These are phyloP conservation scores for Magallana angulata DNA, from an alignment of 1,140 invertebrate genomes.

Conservation along the genomic window DNA sequence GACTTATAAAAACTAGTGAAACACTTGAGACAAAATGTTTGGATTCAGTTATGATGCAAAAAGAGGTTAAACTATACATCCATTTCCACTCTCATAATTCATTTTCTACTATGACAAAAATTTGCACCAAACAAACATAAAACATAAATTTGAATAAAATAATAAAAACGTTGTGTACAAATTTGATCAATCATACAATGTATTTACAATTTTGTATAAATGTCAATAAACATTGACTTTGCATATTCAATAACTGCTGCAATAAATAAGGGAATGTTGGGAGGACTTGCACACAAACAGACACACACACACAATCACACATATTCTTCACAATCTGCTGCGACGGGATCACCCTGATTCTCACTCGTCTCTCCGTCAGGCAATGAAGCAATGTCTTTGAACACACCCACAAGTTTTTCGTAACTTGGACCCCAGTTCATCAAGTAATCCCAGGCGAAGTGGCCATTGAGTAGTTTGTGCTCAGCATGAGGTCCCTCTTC, in stretches of 20 bases:
- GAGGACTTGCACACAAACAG: constrained; percentile 6
- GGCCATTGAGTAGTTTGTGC: constrained; percentile 85
- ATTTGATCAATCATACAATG: constrained; percentile 23
- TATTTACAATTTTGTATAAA: constrained; percentile 13
- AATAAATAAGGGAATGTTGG: constrained; percentile 33
- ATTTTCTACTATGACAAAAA: constrained; percentile 8
- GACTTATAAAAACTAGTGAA: constrained; percentile 10
- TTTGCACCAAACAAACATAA: constrained; percentile 15
- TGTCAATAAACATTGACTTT: background rate
- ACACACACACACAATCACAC: constrained; percentile 52
- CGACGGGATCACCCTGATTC: constrained; percentile 39
- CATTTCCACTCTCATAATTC: background rate
- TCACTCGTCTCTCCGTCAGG: constrained; percentile 81
- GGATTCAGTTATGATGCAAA: background rate
- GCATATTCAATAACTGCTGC: constrained; percentile 30
- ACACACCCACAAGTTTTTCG: constrained; percentile 95
- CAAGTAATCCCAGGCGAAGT: constrained; percentile 94
- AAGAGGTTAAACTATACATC: background rate
- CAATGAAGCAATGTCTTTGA: constrained; percentile 96
- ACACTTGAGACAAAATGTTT: background rate
- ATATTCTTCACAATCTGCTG: constrained; percentile 64
- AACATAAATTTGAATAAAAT: constrained; percentile 3
- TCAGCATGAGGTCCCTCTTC: constrained; percentile 85
- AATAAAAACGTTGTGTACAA: constrained; percentile 18
- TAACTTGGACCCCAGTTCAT: constrained; percentile 98